Percentiles rank a stretch among this genome's conserved stretches.
Conservation (phyloP, 2,113 vertebrate species). For the Montifringilla adamsi region DNA sequence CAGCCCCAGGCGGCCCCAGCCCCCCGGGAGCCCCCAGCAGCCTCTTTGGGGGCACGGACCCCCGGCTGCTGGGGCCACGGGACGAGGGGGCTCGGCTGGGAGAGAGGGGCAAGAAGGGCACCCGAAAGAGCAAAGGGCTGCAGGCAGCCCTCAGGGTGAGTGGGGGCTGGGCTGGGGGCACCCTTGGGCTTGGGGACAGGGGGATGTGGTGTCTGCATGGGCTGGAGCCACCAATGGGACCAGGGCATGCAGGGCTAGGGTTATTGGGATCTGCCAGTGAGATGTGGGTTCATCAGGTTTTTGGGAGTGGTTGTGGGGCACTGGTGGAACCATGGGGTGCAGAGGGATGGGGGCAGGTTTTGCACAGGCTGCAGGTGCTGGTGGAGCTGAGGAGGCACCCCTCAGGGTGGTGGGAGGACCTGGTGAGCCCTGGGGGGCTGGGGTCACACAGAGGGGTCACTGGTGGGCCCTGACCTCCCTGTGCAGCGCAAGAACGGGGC, state of each 20-base stretch:
- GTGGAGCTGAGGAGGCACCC: no score
- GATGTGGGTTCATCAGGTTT: not conserved
- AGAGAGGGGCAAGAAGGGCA: constrained; percentile 86
- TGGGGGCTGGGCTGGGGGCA: not conserved
- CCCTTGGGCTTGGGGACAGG: no score
- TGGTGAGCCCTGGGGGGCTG: not conserved
- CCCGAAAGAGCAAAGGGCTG: constrained; percentile 81
- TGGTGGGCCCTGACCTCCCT: accelerated
- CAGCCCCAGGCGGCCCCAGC: constrained; percentile 62
- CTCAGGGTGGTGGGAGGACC: not conserved
- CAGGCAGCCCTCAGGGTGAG: constrained; percentile 74
- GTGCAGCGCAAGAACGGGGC: constrained; percentile 81
- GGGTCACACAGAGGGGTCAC: not conserved
- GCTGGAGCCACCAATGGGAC: not conserved
- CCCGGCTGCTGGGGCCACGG: not conserved
- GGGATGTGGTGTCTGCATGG: no score
- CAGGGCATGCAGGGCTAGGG: no score
- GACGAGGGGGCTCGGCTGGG: constrained; percentile 68
- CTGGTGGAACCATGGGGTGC: accelerated
- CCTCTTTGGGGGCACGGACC: constrained; percentile 69
- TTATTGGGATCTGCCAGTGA: no score
- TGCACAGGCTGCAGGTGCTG: not conserved
- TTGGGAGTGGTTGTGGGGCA: not conserved
- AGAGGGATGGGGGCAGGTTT: not conserved
- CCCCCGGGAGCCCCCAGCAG: constrained; percentile 54